Evolutionary conservation across 2,888 invertebrate species (phyloP), one percentile per base, ranked within the genome.

Genomic region (Sialis lutaria): DNA sequence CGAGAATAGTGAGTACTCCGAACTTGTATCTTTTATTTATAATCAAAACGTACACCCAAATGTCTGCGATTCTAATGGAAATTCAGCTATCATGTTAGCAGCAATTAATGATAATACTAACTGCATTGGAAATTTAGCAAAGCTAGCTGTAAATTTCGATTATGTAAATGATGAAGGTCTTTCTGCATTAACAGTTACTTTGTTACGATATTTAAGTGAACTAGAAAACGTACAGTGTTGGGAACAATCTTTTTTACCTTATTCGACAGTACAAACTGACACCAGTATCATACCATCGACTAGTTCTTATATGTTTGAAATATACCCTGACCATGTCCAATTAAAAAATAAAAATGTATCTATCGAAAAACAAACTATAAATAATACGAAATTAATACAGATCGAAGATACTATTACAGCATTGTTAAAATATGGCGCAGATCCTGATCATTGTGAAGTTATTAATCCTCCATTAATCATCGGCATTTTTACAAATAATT

Each of bases 81-180:
- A 75, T 55, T 65, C 68, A 7, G 69, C 67, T 9, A 41, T 75
- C 7, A 70, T 73, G 61, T 74, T 70, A 51, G 75, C 74, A n/a
- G 56, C 65, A 6, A 67, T 69, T 50, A 64, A 67, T 44, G 57
- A 63, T 51, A 68, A 68, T 60, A 60, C 55, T 61, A 65, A 50
- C 57, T 65, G 60, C 56, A 68, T 63, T 48, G 55, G 47, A 56
- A 64, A 32, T 49, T 57, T 76, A 33, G 60, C 67, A 1, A 68
- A 71, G 53, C 68, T 70, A 42, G 74, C 74, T 0, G 72, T 70
- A 2, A 62, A 67, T 40, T 53, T 74, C 2, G 64, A 75, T 52
- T 58, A 59, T 40, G 62, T 58, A 44, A 75, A 75, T 52, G 75
- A 76, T 51, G 69, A 70, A 39, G 71, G 74, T 47, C 64, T 72